Conservation (phyloP, 92 coral and sea anemone species). For the Heteractis magnifica region DNA sequence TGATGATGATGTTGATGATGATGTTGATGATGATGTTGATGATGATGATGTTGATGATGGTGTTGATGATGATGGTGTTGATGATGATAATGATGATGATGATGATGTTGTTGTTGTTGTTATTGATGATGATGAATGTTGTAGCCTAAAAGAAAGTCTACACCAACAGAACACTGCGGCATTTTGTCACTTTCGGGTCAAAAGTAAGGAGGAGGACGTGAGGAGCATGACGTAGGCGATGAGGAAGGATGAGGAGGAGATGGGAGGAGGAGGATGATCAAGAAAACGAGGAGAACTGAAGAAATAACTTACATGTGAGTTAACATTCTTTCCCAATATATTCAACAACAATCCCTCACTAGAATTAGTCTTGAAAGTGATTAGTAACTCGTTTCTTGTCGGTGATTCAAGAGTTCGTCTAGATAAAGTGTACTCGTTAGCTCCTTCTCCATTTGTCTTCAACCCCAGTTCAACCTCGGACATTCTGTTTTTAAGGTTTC, state of each 20-base stretch:
- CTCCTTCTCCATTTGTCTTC: slow-evolving; percentile 32
- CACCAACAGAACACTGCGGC: too few relatives aligned
- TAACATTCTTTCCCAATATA: slow-evolving; percentile 32
- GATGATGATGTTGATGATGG: too few relatives aligned
- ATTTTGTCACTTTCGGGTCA: too few relatives aligned
- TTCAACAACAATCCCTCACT: slow-evolving; percentile 59
- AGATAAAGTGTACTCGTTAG: slow-evolving; percentile 39
- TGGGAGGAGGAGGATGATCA: too few relatives aligned
- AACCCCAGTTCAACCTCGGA: slow-evolving; percentile 37
- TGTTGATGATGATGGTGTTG: too few relatives aligned
- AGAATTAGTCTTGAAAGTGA: slow-evolving; percentile 62
- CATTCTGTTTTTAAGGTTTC: slow-evolving; percentile 12
- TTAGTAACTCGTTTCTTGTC: slow-evolving; percentile 34
- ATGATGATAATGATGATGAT: neutral
- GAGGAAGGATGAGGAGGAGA: neutral
- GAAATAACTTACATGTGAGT: slow-evolving; percentile 20
- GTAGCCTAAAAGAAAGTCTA: too few relatives aligned
- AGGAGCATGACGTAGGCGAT: neutral
- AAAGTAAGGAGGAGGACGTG: too few relatives aligned
- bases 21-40: too few relatives aligned
- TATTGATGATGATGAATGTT: too few relatives aligned
- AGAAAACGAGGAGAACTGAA: too few relatives aligned
- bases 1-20: too few relatives aligned
- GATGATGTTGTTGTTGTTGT: neutral
- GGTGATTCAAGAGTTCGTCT: slow-evolving; percentile 33